phyloP scores from a whole-genome alignment of 2,888 invertebrate species.

The Hirudinaria manillensis region DNA sequence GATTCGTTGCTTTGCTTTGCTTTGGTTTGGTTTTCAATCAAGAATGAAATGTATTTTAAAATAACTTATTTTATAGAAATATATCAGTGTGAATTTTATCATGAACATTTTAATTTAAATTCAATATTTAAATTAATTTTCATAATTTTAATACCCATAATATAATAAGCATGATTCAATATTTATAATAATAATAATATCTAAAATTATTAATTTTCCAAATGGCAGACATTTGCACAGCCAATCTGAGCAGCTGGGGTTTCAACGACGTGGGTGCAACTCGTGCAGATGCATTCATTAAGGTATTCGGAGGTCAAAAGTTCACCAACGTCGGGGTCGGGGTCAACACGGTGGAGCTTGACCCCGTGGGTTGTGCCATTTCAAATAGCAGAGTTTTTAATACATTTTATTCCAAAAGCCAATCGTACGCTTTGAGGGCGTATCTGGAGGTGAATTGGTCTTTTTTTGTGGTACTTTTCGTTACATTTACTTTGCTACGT shows the following conservation, averaged over 20 bases:
- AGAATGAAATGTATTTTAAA: no score
- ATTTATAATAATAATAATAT: no score
- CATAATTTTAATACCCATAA: no score
- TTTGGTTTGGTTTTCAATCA: no score
- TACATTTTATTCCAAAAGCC: background rate
- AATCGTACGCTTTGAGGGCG: background rate
- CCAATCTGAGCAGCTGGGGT: background rate
- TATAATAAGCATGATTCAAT: no score
- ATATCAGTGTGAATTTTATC: no score
- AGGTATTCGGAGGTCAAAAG: background rate
- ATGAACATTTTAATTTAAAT: no score
- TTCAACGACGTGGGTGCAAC: background rate
- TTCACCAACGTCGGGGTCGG: background rate
- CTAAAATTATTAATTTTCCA: background rate
- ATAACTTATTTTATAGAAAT: no score
- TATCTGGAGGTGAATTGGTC: conserved; percentile 5
- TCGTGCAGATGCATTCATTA: background rate
- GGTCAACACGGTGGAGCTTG: background rate
- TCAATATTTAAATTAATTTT: no score
- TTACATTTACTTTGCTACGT: no score
- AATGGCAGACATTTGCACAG: background rate
- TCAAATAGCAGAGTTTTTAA: background rate
- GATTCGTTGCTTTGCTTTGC: no score
- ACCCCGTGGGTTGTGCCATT: background rate
- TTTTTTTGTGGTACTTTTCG: no score